Percentiles rank a stretch among this genome's conserved stretches.
Evolutionary conservation across 2,113 vertebrate species (phyloP).

Genomic region (Laticauda colubrina): DNA sequence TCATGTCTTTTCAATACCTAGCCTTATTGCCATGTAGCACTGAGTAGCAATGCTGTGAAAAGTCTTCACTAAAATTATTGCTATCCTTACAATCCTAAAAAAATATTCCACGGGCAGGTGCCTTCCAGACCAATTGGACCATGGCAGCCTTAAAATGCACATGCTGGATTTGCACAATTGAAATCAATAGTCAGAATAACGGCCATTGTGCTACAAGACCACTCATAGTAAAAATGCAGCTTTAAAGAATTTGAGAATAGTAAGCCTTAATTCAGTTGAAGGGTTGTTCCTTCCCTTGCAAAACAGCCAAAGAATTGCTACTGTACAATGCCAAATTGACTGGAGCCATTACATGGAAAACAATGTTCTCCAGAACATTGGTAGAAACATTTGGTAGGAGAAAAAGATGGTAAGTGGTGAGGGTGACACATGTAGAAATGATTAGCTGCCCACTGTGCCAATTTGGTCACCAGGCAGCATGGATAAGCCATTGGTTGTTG

Average conservation of each 20-base stretch:
- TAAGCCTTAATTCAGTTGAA: neutral
- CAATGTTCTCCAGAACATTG: neutral
- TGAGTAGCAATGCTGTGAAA: neutral
- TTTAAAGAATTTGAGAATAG: neutral
- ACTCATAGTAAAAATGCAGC: neutral
- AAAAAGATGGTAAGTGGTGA: neutral
- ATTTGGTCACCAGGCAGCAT: neutral
- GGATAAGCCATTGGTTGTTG: neutral
- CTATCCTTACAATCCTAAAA: neutral
- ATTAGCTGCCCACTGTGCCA: neutral
- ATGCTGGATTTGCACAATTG: neutral
- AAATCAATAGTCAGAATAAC: neutral
- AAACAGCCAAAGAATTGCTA: neutral
- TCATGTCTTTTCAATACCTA: neutral
- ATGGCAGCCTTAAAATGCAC: neutral
- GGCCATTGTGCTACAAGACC: neutral
- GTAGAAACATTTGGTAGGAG: no score
- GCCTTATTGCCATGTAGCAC: neutral
- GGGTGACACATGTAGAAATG: neutral
- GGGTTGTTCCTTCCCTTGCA: neutral
- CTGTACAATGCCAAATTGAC: neutral
- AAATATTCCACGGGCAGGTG: neutral
- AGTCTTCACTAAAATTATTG: neutral
- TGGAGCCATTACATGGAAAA: neutral
- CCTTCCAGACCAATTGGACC: neutral